Evolutionary conservation across 23 tunicate species (phyloP).

Genomic region (Styela plicata): DNA sequence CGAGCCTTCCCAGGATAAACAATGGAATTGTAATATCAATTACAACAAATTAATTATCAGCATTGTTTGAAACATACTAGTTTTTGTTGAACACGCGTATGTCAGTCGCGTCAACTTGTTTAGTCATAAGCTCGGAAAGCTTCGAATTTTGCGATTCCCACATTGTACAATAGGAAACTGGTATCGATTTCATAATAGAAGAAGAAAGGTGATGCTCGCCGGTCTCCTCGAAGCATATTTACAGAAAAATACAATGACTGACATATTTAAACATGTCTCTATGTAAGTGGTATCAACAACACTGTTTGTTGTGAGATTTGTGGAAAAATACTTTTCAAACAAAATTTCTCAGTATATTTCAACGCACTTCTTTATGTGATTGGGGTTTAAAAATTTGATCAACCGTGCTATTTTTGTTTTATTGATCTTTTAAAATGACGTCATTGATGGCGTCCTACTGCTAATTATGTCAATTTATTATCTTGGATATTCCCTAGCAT

Average conservation of each 20-base stretch:
- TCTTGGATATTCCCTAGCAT: too few relatives aligned
- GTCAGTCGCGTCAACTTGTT: neutral
- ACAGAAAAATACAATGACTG: neutral
- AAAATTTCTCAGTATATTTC: neutral
- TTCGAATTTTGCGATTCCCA: neutral
- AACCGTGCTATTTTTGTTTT: too few relatives aligned
- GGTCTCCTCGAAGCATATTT: neutral
- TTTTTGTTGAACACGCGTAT: neutral
- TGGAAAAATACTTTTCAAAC: neutral
- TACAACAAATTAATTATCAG: neutral
- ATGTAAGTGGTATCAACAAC: too few relatives aligned
- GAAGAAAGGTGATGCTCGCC: neutral
- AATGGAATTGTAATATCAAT: neutral
- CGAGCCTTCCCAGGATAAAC: neutral
- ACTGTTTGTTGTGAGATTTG: neutral
- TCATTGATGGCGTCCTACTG: neutral
- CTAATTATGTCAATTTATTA: too few relatives aligned
- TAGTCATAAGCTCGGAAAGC: neutral
- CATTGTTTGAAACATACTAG: neutral
- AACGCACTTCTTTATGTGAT: too few relatives aligned
- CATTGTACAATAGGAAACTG: neutral
- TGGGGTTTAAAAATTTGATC: too few relatives aligned
- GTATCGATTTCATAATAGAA: neutral
- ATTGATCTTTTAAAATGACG: neutral
- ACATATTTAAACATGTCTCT: neutral